A percentile compares a stretch with the other conserved stretches of the same genome.
Evolutionary conservation across 2,797 vertebrate genomes (phyloP).

Genomic region (Cuculus canorus): DNA sequence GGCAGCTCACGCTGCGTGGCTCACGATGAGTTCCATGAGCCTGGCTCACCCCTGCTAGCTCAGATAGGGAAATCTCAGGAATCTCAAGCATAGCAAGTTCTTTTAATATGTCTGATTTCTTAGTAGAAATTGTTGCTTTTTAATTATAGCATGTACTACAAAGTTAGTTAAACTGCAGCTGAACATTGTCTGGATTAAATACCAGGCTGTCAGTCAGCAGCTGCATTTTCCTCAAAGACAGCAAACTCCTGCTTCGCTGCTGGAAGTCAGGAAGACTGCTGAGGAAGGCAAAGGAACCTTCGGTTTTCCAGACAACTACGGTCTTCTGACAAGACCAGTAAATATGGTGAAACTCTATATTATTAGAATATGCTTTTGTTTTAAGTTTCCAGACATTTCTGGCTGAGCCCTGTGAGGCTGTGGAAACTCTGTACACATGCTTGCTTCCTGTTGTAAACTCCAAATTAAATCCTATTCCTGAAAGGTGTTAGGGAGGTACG

Average conservation of each 20-base stretch:
- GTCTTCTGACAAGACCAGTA: slow-evolving; percentile 46
- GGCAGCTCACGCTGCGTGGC: too few species aligned
- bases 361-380: slow-evolving; percentile 58
- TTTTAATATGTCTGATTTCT: background rate
- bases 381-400: slow-evolving; percentile 49
- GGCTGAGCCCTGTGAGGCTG: background rate
- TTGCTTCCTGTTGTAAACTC: slow-evolving; percentile 38
- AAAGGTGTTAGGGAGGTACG: slow-evolving; percentile 21
- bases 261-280: slow-evolving; percentile 2
- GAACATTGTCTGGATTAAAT: slow-evolving; percentile 7
- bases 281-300: slow-evolving; percentile 2
- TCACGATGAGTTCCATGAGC: background rate
- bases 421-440: slow-evolving; percentile 41
- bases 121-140: background rate
- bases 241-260: background rate
- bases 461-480: slow-evolving; percentile 24
- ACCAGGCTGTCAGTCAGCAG: slow-evolving; percentile 1
- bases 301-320: slow-evolving; percentile 48
- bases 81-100: background rate
- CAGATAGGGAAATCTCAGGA: background rate
- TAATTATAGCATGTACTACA: background rate
- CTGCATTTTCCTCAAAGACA: background rate
- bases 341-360: slow-evolving; percentile 45
- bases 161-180: slow-evolving; percentile 21
- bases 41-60: background rate